These are phyloP conservation scores for Camelus dromedarius DNA, from an alignment of 2,113 vertebrate species.

Conservation along the genomic window DNA sequence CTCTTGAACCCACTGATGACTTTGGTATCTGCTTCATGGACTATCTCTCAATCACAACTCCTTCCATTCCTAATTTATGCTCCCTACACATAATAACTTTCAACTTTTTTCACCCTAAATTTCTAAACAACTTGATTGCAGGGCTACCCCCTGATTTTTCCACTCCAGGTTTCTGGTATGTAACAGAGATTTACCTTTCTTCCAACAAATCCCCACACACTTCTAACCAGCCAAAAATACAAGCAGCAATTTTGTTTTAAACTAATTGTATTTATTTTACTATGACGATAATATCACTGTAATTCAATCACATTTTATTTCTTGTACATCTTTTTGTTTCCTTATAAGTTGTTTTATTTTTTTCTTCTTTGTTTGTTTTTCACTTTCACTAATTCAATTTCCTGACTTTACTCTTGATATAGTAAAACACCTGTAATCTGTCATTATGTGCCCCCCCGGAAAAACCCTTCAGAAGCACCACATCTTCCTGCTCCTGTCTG, in stretches of 20 bases:
- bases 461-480: background rate
- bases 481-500: background rate
- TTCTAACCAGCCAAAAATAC: background rate
- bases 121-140: background rate
- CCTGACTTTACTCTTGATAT: background rate
- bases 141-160: background rate
- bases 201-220: background rate
- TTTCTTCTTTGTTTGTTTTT: background rate
- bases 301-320: conserved; percentile 13
- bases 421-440: background rate
- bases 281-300: background rate
- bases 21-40: background rate
- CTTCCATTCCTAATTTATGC: background rate
- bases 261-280: conserved; percentile 7
- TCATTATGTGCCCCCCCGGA: background rate
- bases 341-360: background rate
- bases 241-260: background rate
- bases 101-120: background rate
- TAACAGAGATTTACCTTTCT: background rate
- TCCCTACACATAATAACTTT: background rate
- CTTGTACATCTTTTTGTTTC: background rate
- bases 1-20: background rate
- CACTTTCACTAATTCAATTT: background rate
- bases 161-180: background rate
- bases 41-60: background rate